Base-by-base conservation (phyloP, 1,140 invertebrate species). In the Drosophila paulistorum region DNA sequence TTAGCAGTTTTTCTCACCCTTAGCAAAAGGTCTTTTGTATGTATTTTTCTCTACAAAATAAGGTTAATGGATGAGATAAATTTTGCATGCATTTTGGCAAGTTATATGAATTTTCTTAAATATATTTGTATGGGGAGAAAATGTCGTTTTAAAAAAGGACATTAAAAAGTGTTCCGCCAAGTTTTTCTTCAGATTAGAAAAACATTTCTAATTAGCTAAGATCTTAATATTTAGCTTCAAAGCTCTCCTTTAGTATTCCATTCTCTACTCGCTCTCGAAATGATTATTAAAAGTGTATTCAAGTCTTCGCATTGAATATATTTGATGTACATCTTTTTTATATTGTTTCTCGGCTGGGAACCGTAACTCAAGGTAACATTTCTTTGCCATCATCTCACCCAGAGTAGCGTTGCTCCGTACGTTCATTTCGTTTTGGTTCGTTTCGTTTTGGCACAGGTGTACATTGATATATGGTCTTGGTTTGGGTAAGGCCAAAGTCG, bases 391-490 rank as follows among this genome's bases (percentile, higher is more conserved):
- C 26, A 35, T 71, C 37, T 42, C 60, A 9, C 61, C 20, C 20
- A 64, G 39, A 65, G 60, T 35, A 64, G 67, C 71, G 60, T 63
- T 35, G 51, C 41, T 54, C 66, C 69, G 73, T 67, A 48, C 37
- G 37, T 39, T 39, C 37, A 39, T 39, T 39, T 76, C 59, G 76
- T 76, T 70, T 70, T 23, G 72, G 54, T 33, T 39, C 77, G 45
- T 41, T 23, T 67, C 41, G 61, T 65, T 79, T 30, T 68, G 79
- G 79, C 81, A 80, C 83, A 87, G 83, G 83, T 87, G 84, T 41
- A 45, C 68, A 42, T 65, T 89, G 80, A 87, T 89, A 84, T 87
- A 87, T 89, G 82, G 20, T 55, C 48, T 39, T 48, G 73, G 60
- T 72, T 64, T 61, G 23, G 7, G 62, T 55, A 17, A 75, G 71